Evolutionary conservation across 2,888 invertebrate species (phyloP), one percentile per base, ranked within the genome.

Genomic region (Polymixis flavicincta): DNA sequence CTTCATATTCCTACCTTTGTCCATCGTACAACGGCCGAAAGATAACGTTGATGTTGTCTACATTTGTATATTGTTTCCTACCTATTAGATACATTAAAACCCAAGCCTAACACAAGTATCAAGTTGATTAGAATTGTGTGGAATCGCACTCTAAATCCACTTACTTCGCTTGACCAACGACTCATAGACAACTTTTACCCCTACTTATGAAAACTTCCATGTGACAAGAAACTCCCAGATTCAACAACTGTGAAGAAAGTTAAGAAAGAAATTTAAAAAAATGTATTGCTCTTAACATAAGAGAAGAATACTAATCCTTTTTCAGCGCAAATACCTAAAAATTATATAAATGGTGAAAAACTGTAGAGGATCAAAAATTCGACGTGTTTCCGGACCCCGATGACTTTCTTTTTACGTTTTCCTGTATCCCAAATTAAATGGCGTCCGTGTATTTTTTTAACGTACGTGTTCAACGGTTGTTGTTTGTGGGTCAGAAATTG

Each of bases 351-450:
- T 32, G 7, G 7, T 22, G 61, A 37, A 64, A 61, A 75, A 55
- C 65, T 48, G 66, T 59, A 28, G 6, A 57, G n/a, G 72, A 82
- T 82, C 80, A 74, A 76, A 81, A 78, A 80, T 82, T 80, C 76
- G 68, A 74, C 63, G 77, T 71, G 80, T 82, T 83, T 76, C 76
- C 77, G 66, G 32, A 32, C 42, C n/a, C 37, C 66, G 63, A 79
- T 74, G 74, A 79, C 64, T 82, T 82, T 70, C 71, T 61, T 84
- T 80, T 77, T 65, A 11, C 54, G n/a, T 71, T 81, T 76, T 75
- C 69, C 79, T 66, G 78, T 73, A 61, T 73, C 42, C 74, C 48
- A 79, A 82, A 82, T 77, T 82, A 85, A 85, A 87, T 76, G 71
- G 65, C 45, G n/a, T 25, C 42, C 28, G 0, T 75, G 54, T 81